These are phyloP conservation scores for Schizaphis graminum DNA, from an alignment of 2,888 invertebrate genomes.

Conservation along the genomic window DNA sequence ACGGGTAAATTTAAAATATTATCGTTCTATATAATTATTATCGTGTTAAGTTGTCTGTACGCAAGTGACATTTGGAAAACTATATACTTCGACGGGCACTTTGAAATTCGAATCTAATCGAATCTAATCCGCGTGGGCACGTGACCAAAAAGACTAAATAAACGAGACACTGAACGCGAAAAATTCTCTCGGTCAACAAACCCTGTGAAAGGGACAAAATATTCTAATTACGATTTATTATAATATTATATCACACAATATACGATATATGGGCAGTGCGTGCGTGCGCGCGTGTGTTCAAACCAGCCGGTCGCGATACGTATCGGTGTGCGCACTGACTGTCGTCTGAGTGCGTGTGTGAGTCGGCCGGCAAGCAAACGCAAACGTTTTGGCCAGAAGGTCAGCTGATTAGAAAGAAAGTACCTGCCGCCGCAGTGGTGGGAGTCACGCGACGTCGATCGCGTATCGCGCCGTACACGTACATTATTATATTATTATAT, in stretches of 20 bases:
- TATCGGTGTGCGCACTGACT: conserved; percentile 54
- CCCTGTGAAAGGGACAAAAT: conserved; percentile 5
- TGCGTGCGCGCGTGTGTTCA: conserved; percentile 26
- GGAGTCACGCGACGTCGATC: background rate
- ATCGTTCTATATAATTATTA: background rate
- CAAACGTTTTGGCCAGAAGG: conserved; percentile 63
- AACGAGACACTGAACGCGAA: background rate
- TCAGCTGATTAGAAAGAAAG: conserved; percentile 65
- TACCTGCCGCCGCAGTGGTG: conserved; percentile 45
- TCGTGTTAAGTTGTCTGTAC: background rate
- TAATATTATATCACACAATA: conserved; percentile 17
- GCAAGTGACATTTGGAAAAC: background rate
- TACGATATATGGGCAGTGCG: background rate
- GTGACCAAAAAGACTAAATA: conserved; percentile 8
- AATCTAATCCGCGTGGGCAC: background rate
- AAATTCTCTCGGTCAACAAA: conserved; percentile 29
- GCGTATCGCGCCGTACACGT: background rate
- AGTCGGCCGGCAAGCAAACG: conserved; percentile 31
- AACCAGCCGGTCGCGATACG: conserved; percentile 45
- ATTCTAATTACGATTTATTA: background rate
- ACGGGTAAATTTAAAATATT: background rate
- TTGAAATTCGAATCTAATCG: background rate
- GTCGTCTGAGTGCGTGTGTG: conserved; percentile 44
- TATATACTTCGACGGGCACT: background rate
- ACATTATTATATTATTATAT: conserved; percentile 11